Conservation (phyloP, 2,797 vertebrate species). For the Myiothlypis coronata region DNA sequence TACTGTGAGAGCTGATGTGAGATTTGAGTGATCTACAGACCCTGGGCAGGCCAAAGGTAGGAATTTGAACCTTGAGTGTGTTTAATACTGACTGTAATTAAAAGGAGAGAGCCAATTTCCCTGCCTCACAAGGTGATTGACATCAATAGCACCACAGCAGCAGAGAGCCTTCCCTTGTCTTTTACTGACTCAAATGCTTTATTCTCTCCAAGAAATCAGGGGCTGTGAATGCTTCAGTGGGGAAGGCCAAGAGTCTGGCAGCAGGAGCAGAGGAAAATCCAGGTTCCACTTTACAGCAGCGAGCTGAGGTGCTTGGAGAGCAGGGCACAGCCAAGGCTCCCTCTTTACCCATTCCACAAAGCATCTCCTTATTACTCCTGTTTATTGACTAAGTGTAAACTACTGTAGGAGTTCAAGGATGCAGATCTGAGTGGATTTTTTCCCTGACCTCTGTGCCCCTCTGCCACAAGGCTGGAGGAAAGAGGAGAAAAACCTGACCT, state of each 20-base stretch:
- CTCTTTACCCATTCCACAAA: neutral
- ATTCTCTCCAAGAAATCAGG: neutral
- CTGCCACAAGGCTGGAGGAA: neutral
- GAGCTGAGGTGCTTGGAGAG: neutral
- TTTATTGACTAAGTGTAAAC: constrained; percentile 4
- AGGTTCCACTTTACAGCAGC: fast-evolving
- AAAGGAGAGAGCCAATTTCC: neutral
- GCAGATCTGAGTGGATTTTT: neutral
- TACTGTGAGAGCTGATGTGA: neutral
- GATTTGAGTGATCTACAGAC: neutral
- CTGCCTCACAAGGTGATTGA: fast-evolving
- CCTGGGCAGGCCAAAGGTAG: neutral
- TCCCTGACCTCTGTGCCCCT: neutral
- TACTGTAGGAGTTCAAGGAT: neutral
- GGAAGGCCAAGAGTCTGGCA: neutral
- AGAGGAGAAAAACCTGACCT: neutral
- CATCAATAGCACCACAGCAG: neutral
- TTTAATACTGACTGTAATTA: neutral
- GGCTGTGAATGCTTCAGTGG: neutral
- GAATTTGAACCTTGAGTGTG: neutral
- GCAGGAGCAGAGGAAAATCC: neutral
- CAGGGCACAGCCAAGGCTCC: neutral
- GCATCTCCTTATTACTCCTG: neutral
- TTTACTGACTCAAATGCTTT: neutral
- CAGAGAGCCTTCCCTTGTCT: neutral